Evolutionary conservation across 2,113 vertebrate species (phyloP).

Genomic region (Eclectus roratus): DNA sequence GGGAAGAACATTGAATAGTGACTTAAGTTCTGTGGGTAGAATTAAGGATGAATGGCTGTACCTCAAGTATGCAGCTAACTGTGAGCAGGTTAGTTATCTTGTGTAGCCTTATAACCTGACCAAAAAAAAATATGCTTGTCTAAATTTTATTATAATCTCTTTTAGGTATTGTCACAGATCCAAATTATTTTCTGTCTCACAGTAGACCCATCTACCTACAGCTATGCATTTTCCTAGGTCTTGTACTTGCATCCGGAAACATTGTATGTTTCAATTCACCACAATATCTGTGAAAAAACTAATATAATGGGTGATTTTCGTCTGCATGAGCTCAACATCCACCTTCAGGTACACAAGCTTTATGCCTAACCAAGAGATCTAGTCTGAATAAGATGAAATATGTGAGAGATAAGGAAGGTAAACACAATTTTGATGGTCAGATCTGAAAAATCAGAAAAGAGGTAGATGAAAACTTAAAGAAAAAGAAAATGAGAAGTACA

Average conservation of each 20-base stretch:
- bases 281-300: background rate
- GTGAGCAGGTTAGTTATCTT: background rate
- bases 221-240: background rate
- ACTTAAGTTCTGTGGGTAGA: background rate
- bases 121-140: background rate
- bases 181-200: background rate
- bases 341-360: background rate
- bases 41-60: background rate
- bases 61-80: background rate
- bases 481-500: background rate
- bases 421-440: background rate
- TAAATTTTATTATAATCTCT: background rate
- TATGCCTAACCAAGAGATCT: background rate
- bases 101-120: background rate
- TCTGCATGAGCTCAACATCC: background rate
- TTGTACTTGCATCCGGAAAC: background rate
- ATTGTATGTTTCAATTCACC: background rate
- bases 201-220: background rate
- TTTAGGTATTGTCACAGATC: background rate
- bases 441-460: background rate
- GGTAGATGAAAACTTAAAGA: background rate
- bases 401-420: background rate
- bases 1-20: accelerated
- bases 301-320: background rate
- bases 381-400: background rate